Percentiles rank a stretch among this genome's conserved stretches.
These are phyloP conservation scores for Triplophysa rosa DNA, from an alignment of 2,113 vertebrate genomes.

Conservation along the genomic window DNA sequence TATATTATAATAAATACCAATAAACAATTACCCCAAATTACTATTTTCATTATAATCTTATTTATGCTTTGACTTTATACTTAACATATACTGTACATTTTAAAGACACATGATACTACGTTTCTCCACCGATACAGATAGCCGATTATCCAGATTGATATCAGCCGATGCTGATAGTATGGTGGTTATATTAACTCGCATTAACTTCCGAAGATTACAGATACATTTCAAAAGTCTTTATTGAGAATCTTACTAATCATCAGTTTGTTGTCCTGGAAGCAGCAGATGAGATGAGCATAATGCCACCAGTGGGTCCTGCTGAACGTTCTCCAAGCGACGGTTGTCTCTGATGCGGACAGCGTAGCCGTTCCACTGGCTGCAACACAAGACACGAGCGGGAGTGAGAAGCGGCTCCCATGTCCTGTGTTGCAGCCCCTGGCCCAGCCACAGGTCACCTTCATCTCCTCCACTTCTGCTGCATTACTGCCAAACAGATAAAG, in stretches of 20 bases:
- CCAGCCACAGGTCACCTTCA: constrained; percentile 72
- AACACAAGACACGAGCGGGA: constrained; percentile 84
- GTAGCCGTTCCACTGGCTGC: constrained; percentile 78
- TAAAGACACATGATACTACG: no score
- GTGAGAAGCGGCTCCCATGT: constrained; percentile 76
- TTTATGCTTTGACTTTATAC: no score
- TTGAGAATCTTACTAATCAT: not conserved
- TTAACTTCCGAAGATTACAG: not conserved
- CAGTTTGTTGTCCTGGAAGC: not conserved
- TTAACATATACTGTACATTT: no score
- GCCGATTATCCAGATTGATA: no score
- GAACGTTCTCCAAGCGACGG: not conserved
- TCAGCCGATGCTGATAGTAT: no score
- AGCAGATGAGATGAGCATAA: not conserved
- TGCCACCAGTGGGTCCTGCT: not conserved
- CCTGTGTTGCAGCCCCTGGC: constrained; percentile 83
- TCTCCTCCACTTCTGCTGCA: constrained; percentile 35
- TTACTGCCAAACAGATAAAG: constrained; percentile 55
- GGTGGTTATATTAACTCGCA: no score
- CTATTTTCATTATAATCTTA: no score
- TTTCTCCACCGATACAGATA: no score
- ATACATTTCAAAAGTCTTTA: not conserved
- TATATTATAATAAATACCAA: no score
- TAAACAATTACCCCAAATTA: no score
- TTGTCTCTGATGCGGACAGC: constrained; percentile 43